These are phyloP conservation scores for Drosophila neotestacea DNA, from an alignment of 2,888 invertebrate genomes.

Conservation along the genomic window DNA sequence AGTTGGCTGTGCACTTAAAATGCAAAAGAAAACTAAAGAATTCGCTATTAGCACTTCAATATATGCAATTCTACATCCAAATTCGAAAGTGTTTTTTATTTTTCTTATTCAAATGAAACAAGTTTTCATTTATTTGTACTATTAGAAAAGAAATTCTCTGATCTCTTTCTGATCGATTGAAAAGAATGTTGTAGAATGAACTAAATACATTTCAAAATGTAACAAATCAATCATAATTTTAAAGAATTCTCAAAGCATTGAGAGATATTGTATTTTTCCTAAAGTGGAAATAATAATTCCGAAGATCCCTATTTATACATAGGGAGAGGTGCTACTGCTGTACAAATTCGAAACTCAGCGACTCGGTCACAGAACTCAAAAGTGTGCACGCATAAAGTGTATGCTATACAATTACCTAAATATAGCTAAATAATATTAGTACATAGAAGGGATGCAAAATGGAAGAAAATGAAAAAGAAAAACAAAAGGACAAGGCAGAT, in stretches of 20 bases:
- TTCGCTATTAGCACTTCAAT: background rate
- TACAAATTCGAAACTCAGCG: constrained; percentile 59
- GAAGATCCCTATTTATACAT: background rate
- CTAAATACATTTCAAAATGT: too few relatives aligned
- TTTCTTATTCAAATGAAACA: too few relatives aligned
- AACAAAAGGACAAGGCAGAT: background rate
- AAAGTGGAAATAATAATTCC: background rate
- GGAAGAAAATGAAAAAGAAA: background rate
- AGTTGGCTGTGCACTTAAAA: constrained; percentile 45
- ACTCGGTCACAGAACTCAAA: constrained; percentile 67
- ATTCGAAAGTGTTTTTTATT: too few relatives aligned
- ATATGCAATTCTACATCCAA: background rate
- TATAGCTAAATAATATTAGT: constrained; percentile 58
- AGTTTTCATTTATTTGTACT: too few relatives aligned
- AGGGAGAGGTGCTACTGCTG: constrained; percentile 41
- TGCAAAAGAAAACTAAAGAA: background rate
- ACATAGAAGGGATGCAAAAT: constrained; percentile 13
- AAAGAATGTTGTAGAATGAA: too few relatives aligned
- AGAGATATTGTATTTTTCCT: background rate
- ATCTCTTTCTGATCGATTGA: too few relatives aligned
- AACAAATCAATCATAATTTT: too few relatives aligned
- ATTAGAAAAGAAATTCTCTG: too few relatives aligned
- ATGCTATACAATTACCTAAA: constrained; percentile 55
- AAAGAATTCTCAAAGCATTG: background rate
- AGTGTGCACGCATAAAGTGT: constrained; percentile 54